phyloP scores from a whole-genome alignment of 2,113 vertebrate genomes.

The Phyllopteryx taeniolatus region DNA sequence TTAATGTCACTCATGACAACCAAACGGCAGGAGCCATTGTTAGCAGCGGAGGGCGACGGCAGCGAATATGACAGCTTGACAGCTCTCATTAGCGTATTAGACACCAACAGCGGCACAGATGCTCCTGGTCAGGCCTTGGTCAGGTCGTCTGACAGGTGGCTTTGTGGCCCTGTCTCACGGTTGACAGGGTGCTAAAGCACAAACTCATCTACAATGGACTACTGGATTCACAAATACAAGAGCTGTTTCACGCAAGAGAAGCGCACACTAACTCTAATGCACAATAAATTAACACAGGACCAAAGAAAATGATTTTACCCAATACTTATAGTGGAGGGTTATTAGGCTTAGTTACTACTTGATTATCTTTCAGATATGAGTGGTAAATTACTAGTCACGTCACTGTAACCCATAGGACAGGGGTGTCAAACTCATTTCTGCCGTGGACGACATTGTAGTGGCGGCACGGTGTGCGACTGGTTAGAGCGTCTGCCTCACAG shows the following conservation, averaged over 20 bases:
- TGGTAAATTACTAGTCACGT: not conserved
- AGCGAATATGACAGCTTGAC: constrained; percentile 67
- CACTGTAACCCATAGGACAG: not conserved
- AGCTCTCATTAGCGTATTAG: constrained; percentile 74
- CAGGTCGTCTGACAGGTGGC: constrained; percentile 68
- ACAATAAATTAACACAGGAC: not conserved
- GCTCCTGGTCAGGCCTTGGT: constrained; percentile 67
- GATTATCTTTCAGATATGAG: not conserved
- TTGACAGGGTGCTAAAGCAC: constrained; percentile 63
- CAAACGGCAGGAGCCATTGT: constrained; percentile 70
- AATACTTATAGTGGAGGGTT: constrained; percentile 2
- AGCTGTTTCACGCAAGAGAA: constrained; percentile 34
- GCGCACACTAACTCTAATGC: not conserved
- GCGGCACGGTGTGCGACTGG: too few relatives aligned
- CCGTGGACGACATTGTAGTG: too few relatives aligned
- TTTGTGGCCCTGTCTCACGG: constrained; percentile 66
- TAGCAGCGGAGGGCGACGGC: constrained; percentile 53
- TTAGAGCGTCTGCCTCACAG: too few relatives aligned
- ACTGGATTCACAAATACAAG: constrained; percentile 53
- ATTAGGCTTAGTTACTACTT: not conserved
- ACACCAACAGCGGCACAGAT: constrained; percentile 71
- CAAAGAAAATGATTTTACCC: not conserved
- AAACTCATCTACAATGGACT: constrained; percentile 56
- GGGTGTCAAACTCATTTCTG: too few relatives aligned
- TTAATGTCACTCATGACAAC: constrained; percentile 62